phyloP scores from a whole-genome alignment of 2,888 invertebrate genomes.

The Temnothorax unifasciatus region DNA sequence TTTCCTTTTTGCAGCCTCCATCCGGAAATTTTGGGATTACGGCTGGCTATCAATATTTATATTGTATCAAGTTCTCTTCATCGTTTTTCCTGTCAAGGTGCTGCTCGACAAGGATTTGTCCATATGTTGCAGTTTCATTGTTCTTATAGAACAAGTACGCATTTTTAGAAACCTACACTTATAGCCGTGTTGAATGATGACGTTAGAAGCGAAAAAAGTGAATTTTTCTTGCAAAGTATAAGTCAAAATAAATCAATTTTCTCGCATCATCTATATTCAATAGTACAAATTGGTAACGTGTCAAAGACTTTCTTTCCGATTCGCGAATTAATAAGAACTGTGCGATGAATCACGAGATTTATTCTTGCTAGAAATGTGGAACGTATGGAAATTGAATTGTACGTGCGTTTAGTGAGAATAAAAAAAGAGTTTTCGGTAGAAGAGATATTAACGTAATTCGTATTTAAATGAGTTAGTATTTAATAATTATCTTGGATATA shows the following conservation, averaged over 20 bases:
- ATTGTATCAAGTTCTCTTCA: slow-evolving; percentile 84
- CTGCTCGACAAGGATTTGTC: slow-evolving; percentile 87
- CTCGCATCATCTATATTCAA: background rate
- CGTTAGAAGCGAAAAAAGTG: background rate
- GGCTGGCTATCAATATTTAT: slow-evolving; percentile 82
- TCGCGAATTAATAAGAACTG: background rate
- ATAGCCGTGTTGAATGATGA: background rate
- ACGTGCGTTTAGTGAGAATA: background rate
- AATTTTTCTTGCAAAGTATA: background rate
- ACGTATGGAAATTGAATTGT: background rate
- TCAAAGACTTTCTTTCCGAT: background rate
- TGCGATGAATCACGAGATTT: background rate
- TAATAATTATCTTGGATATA: background rate
- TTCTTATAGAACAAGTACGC: slow-evolving; percentile 88
- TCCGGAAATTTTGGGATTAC: slow-evolving; percentile 85
- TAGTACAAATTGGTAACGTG: background rate
- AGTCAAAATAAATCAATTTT: background rate
- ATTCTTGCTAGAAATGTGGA: background rate
- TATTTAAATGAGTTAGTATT: background rate
- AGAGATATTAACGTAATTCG: background rate
- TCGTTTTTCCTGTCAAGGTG: slow-evolving; percentile 85
- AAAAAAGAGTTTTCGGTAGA: background rate
- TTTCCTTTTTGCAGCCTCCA: slow-evolving; percentile 80
- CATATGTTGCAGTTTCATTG: slow-evolving; percentile 87
- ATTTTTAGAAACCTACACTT: background rate